Percentiles rank a stretch among this genome's conserved stretches.
These are phyloP conservation scores for Ephialtes manifestator DNA, from an alignment of 2,888 invertebrate species.

Conservation along the genomic window DNA sequence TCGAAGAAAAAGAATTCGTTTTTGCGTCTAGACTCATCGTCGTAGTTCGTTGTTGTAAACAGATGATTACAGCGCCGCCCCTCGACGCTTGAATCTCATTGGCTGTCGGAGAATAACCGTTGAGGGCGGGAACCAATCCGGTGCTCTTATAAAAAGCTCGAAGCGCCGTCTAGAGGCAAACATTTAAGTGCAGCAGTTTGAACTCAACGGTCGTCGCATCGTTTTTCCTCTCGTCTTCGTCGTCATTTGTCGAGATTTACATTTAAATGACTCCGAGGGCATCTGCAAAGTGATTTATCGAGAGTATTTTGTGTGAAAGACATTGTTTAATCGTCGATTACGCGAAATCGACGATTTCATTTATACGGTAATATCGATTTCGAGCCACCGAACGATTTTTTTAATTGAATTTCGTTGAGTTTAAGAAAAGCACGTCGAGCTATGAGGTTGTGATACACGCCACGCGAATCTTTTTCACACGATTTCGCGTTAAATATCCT, in stretches of 20 bases:
- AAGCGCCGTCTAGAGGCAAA: constrained; percentile 42
- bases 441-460: constrained; percentile 51
- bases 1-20: too few species aligned
- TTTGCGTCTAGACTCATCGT: constrained; percentile 3
- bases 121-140: background rate
- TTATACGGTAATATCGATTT: background rate
- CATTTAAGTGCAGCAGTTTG: constrained; percentile 37
- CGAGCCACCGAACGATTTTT: background rate
- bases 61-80: background rate
- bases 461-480: constrained; percentile 10
- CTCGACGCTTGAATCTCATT: constrained; percentile 18
- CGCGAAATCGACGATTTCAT: background rate
- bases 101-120: background rate
- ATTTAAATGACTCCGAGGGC: constrained; percentile 55
- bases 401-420: background rate
- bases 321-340: background rate
- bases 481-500: background rate
- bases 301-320: background rate
- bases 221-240: constrained; percentile 5
- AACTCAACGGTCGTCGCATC: constrained; percentile 64
- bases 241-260: constrained; percentile 51
- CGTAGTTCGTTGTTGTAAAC: background rate
- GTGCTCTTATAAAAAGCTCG: constrained; percentile 8
- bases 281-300: constrained; percentile 58
- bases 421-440: background rate